A percentile compares a stretch with the other conserved stretches of the same genome.
Evolutionary conservation across 2,888 invertebrate genomes (phyloP).

Genomic region (Lacanobia oleracea): DNA sequence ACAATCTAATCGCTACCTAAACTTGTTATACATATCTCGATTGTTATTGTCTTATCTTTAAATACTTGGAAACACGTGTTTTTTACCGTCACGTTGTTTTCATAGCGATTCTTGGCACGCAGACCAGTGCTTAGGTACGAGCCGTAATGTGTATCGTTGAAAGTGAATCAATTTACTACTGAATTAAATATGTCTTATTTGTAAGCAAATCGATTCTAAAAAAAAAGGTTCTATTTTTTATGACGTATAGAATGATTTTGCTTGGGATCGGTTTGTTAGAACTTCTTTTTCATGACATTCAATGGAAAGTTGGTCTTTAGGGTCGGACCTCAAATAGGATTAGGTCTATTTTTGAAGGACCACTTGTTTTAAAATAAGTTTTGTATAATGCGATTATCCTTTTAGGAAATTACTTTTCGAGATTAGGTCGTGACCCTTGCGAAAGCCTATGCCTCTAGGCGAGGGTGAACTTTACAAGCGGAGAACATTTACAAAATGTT

Average conservation of each 20-base stretch:
- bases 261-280: background rate
- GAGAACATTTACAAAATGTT: background rate
- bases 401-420: conserved; percentile 8
- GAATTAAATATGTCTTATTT: conserved; percentile 48
- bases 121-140: conserved; percentile 18
- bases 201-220: conserved; percentile 38
- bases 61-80: conserved; percentile 55
- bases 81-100: conserved; percentile 48
- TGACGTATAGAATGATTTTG: conserved; percentile 7
- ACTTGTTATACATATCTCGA: conserved; percentile 37
- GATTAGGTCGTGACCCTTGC: background rate
- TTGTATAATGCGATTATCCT: conserved; percentile 15
- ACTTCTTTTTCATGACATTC: background rate
- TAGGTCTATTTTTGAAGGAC: background rate
- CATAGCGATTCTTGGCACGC: conserved; percentile 39
- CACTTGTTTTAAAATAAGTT: conserved; percentile 2
- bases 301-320: background rate
- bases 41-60: conserved; percentile 49
- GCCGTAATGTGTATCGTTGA: conserved; percentile 8
- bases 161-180: conserved; percentile 48
- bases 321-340: background rate
- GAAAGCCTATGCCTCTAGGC: background rate
- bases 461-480: background rate
- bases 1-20: conserved; percentile 48
- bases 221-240: conserved; percentile 18